Percentiles rank a stretch among this genome's conserved stretches.
phyloP scores from a whole-genome alignment of 2,888 invertebrate species.

The Nasonovia ribisnigri region DNA sequence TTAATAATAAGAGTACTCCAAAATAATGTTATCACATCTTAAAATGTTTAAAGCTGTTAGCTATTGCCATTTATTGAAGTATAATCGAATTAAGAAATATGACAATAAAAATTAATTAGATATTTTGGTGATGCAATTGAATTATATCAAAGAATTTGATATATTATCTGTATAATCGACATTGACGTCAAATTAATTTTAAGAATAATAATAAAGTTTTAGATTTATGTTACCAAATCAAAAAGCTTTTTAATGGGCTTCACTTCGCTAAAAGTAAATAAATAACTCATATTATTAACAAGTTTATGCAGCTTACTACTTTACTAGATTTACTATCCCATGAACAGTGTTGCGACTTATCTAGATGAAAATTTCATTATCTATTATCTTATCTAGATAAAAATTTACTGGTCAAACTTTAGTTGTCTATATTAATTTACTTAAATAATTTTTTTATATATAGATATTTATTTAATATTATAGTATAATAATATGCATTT shows the following conservation, averaged over 20 bases:
- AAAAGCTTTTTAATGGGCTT: constrained; percentile 16
- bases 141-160: background rate
- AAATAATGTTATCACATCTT: background rate
- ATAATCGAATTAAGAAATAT: background rate
- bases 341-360: too few relatives aligned
- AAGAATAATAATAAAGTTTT: background rate
- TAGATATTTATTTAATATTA: too few relatives aligned
- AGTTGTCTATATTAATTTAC: too few relatives aligned
- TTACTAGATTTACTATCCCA: background rate
- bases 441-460: too few relatives aligned
- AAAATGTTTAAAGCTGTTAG: background rate
- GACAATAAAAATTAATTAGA: background rate
- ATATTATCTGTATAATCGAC: background rate
- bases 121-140: background rate
- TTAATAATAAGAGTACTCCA: background rate
- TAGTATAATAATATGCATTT: too few relatives aligned
- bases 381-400: too few relatives aligned
- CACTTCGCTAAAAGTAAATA: constrained; percentile 2
- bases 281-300: constrained; percentile 36
- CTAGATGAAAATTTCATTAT: too few relatives aligned
- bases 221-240: background rate
- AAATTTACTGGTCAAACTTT: too few relatives aligned
- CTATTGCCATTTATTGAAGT: background rate
- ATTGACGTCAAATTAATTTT: background rate
- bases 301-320: background rate